These are phyloP conservation scores for Gracilinanus agilis DNA, from an alignment of 2,113 vertebrate genomes.

Conservation along the genomic window DNA sequence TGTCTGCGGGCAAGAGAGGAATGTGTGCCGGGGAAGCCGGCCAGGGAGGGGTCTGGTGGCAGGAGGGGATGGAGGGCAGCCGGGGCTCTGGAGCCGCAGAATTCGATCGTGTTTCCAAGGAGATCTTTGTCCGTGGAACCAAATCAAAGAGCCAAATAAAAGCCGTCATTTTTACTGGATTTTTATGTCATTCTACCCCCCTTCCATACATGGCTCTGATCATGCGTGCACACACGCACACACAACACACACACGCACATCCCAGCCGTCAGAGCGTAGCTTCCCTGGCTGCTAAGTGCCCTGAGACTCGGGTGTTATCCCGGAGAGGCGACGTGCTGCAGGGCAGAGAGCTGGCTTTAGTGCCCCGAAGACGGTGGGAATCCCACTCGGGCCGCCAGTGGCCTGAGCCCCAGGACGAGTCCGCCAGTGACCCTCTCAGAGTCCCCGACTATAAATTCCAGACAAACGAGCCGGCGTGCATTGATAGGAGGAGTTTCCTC, in stretches of 20 bases:
- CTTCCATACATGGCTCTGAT: slow-evolving; percentile 22
- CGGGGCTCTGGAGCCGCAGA: slow-evolving; percentile 60
- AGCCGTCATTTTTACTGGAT: not conserved
- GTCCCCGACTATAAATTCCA: not conserved
- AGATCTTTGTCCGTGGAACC: slow-evolving; percentile 65
- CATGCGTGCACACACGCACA: not conserved
- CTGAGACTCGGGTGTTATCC: not conserved
- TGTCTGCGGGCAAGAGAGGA: slow-evolving; percentile 66
- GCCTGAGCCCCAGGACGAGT: not conserved
- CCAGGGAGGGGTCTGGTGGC: slow-evolving; percentile 68
- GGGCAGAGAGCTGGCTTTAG: not conserved
- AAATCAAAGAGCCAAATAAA: slow-evolving; percentile 61
- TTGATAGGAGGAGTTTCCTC: not conserved
- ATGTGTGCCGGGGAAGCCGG: slow-evolving; percentile 56
- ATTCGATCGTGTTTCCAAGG: slow-evolving; percentile 72
- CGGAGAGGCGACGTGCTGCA: not conserved
- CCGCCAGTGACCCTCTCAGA: not conserved
- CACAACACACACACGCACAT: not conserved
- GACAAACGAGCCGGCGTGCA: not conserved
- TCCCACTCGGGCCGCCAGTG: not conserved
- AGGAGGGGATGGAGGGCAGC: slow-evolving; percentile 66
- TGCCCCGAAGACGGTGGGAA: not conserved
- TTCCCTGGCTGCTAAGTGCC: not conserved
- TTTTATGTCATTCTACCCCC: slow-evolving; percentile 1
- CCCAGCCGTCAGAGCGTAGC: not conserved